phyloP scores from a whole-genome alignment of 2,888 invertebrate species.

The Noctua pronuba region DNA sequence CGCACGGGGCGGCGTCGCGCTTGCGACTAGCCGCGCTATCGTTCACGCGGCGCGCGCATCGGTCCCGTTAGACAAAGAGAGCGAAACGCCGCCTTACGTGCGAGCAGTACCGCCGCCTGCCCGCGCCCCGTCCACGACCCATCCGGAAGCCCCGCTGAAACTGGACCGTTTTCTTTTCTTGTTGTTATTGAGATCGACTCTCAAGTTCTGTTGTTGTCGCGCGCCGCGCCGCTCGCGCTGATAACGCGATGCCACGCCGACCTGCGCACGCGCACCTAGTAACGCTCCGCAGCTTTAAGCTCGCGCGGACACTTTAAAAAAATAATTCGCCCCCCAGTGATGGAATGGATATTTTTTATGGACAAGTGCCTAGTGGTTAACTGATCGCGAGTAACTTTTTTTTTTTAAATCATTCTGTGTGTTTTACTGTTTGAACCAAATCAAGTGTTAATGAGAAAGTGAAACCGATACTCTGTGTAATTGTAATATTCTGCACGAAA shows the following conservation, averaged over 20 bases:
- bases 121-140: slow-evolving; percentile 87
- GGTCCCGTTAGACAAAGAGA: slow-evolving; percentile 89
- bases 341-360: slow-evolving; percentile 84
- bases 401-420: slow-evolving; percentile 69
- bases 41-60: slow-evolving; percentile 80
- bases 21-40: slow-evolving; percentile 87
- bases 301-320: slow-evolving; percentile 79
- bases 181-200: slow-evolving; percentile 90
- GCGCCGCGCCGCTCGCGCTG: slow-evolving; percentile 88
- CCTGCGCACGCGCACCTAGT: slow-evolving; percentile 85
- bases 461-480: slow-evolving; percentile 81
- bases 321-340: slow-evolving; percentile 74
- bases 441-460: slow-evolving; percentile 78
- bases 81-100: slow-evolving; percentile 77
- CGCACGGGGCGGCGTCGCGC: slow-evolving; percentile 83
- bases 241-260: slow-evolving; percentile 89
- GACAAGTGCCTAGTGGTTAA: slow-evolving; percentile 81
- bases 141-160: slow-evolving; percentile 91
- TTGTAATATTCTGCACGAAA: slow-evolving; percentile 71
- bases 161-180: slow-evolving; percentile 91
- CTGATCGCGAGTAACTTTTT: slow-evolving; percentile 73
- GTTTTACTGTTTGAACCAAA: slow-evolving; percentile 72
- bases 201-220: slow-evolving; percentile 90
- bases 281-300: slow-evolving; percentile 84
- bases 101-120: slow-evolving; percentile 79